Conservation (phyloP, 2,888 invertebrate genomes). For the Pristionchus entomophagus region DNA sequence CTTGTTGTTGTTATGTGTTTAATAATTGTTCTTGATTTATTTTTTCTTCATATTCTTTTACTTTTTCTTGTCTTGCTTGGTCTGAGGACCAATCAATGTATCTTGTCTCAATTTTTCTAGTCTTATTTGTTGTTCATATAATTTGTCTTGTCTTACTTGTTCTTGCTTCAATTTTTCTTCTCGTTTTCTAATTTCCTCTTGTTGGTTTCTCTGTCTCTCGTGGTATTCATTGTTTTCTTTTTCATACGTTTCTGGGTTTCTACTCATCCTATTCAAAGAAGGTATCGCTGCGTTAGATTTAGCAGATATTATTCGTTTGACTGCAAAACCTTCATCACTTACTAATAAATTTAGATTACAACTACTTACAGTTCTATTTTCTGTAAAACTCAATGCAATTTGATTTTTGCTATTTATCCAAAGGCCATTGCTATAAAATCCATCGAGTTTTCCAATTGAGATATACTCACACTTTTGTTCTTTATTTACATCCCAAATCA, state of each 20-base stretch:
- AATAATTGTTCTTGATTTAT: conserved; percentile 50
- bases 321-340: conserved; percentile 55
- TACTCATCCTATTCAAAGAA: conserved; percentile 42
- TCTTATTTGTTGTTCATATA: conserved; percentile 49
- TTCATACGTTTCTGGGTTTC: conserved; percentile 42
- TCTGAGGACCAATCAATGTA: too few relatives aligned
- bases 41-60: conserved; percentile 13
- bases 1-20: conserved; percentile 15
- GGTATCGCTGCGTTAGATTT: neutral
- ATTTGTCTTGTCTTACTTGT: conserved; percentile 40
- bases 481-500: conserved; percentile 63
- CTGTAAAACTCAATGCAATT: conserved; percentile 55
- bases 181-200: neutral
- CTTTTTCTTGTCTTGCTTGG: conserved; percentile 30
- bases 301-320: conserved; percentile 38
- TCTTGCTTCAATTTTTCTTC: neutral
- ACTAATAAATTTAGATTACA: conserved; percentile 31
- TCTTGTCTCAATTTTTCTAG: neutral
- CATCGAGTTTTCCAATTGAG: conserved; percentile 60
- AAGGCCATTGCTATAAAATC: conserved; percentile 53
- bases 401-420: conserved; percentile 60
- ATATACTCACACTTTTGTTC: conserved; percentile 59
- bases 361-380: conserved; percentile 49
- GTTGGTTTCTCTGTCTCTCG: conserved; percentile 44
- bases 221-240: conserved; percentile 52